Evolutionary conservation across 2,888 invertebrate species (phyloP).

Genomic region (Acanthopleura granulata): DNA sequence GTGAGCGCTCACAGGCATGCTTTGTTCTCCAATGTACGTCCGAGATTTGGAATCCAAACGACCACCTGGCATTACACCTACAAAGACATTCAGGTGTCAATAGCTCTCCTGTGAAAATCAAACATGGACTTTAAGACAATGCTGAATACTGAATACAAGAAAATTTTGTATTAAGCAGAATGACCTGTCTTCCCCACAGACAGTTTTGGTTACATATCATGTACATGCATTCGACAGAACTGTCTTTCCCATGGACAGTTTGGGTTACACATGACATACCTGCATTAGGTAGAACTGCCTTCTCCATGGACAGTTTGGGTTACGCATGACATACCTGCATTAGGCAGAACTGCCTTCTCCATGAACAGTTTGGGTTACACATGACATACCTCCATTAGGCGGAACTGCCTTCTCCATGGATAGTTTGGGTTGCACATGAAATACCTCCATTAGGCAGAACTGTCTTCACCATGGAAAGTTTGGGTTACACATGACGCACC

Average conservation of each 20-base stretch:
- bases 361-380: slow-evolving; percentile 77
- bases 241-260: slow-evolving; percentile 76
- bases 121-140: too few species aligned
- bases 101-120: too few species aligned
- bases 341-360: slow-evolving; percentile 79
- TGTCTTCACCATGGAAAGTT: too few species aligned
- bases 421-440: too few species aligned
- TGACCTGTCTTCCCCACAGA: too few species aligned
- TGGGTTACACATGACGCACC: too few species aligned
- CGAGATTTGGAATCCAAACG: slow-evolving; percentile 34
- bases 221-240: slow-evolving; percentile 76
- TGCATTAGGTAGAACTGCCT: slow-evolving; percentile 78
- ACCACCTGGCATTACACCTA: slow-evolving; percentile 42
- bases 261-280: slow-evolving; percentile 73
- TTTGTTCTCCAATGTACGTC: slow-evolving; percentile 10
- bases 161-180: too few species aligned
- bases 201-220: slow-evolving; percentile 22
- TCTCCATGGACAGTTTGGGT: slow-evolving; percentile 77
- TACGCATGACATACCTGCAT: slow-evolving; percentile 58
- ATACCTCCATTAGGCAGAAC: too few species aligned
- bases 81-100: slow-evolving; percentile 28
- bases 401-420: not conserved
- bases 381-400: too few species aligned
- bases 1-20: slow-evolving; percentile 43
- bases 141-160: too few species aligned